Evolutionary conservation across 1,140 invertebrate species (phyloP).

Genomic region (Diabrotica undecimpunctata): DNA sequence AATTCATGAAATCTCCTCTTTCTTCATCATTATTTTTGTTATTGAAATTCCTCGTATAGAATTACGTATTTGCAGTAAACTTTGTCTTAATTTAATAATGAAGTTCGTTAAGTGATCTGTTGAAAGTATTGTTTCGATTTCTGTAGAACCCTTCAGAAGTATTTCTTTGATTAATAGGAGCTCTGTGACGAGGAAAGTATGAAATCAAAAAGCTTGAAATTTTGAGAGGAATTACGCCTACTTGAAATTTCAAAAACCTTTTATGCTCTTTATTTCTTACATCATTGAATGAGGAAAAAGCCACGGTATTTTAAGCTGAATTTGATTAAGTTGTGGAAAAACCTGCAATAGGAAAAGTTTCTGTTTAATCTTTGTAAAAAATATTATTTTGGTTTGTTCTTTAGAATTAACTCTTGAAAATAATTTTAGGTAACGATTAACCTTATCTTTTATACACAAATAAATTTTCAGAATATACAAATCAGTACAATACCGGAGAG

Average conservation of each 20-base stretch:
- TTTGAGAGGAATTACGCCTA: background rate
- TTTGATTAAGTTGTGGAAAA: too few relatives aligned
- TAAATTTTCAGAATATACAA: too few relatives aligned
- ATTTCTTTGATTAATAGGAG: background rate
- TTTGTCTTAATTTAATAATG: constrained; percentile 22
- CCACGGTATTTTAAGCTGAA: too few relatives aligned
- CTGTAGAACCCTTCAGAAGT: background rate
- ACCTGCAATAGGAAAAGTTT: too few relatives aligned
- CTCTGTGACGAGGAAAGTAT: background rate
- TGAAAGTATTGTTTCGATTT: constrained; percentile 15
- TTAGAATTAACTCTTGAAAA: too few relatives aligned
- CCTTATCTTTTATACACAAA: too few relatives aligned
- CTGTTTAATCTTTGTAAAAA: too few relatives aligned
- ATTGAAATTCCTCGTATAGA: constrained; percentile 19
- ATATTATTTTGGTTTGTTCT: too few relatives aligned
- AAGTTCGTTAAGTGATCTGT: constrained; percentile 14
- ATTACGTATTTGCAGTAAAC: constrained; percentile 17
- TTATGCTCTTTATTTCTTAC: background rate
- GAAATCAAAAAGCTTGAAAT: constrained; percentile 1
- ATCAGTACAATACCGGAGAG: too few relatives aligned
- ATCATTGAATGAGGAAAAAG: too few relatives aligned
- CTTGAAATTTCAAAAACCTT: background rate
- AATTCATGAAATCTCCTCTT: background rate
- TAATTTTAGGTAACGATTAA: too few relatives aligned
- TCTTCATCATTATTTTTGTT: constrained; percentile 19